Evolutionary conservation across 2,888 invertebrate genomes (phyloP), one percentile per base, ranked within the genome.

Genomic region (Priocnemis perturbator): DNA sequence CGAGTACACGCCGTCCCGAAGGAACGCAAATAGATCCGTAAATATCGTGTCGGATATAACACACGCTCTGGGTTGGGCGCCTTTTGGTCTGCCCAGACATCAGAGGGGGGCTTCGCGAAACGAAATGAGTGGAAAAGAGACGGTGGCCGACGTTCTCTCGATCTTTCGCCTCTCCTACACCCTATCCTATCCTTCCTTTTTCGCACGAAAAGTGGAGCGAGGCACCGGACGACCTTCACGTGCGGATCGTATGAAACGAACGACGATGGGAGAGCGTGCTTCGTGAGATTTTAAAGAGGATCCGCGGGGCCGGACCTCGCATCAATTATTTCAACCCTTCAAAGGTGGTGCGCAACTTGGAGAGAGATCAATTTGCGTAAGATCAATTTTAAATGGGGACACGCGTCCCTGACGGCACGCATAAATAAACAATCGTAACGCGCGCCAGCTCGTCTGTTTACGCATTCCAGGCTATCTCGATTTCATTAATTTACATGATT

Each of bases 151-250:
- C 61, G 53, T 67, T 48, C 47, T 62, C 69, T 62, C 69, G 68
- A 63, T 67, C 60, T 61, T 57, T 73, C 69, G 70, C 65, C 66
- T 26, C 60, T 26, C 60, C 37, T 11, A 58, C 69, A 66, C 60
- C 61, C 66, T 67, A 67, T 69, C 61, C 66, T 67, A 67, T 69
- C 47, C 15, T 58, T 60, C 57, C 47, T 71, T 73, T 76, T 73
- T 67, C 55, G 56, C 57, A 62, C 72, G 78, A 80, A 85, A 84
- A 85, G 76, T 83, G 78, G 81, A 81, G 77, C 82, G 83, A 81
- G 73, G 73, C 76, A 81, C 84, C 64, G 77, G 83, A 76, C 78
- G 82, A 78, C 85, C 85, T 85, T 85, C 85, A 63, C 63, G 76
- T 69, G 73, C 69, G 76, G 81, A 84, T 84, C 83, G 81, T 74